Conservation (phyloP, 1,140 invertebrate genomes). For the Drosophila sp. region DNA sequence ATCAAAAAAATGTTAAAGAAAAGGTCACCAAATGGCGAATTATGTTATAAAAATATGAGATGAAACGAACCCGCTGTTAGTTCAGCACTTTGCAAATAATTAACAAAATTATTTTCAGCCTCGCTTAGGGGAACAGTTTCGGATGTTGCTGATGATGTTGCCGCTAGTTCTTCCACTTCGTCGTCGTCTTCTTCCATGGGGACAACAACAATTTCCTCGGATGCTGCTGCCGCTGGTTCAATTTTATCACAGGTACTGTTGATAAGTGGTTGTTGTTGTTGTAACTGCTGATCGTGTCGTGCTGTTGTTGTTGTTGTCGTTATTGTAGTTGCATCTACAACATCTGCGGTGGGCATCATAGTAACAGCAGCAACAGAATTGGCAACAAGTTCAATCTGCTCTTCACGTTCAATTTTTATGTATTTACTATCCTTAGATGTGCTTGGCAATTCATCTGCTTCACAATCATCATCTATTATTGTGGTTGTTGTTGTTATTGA, state of each 20-base stretch:
- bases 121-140: slow-evolving; percentile 37
- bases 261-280: slow-evolving; percentile 63
- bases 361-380: background rate
- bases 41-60: background rate
- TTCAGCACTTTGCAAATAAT: slow-evolving; percentile 54
- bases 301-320: slow-evolving; percentile 2
- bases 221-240: slow-evolving; percentile 53
- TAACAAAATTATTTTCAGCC: slow-evolving; percentile 53
- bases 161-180: slow-evolving; percentile 17
- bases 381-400: slow-evolving; percentile 36
- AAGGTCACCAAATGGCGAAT: background rate
- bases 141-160: slow-evolving; percentile 19
- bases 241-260: slow-evolving; percentile 82
- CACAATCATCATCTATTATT: slow-evolving; percentile 31
- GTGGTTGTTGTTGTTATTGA: slow-evolving; percentile 39
- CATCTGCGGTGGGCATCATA: slow-evolving; percentile 30
- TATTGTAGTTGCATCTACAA: slow-evolving; percentile 49
- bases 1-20: background rate
- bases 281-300: slow-evolving; percentile 21
- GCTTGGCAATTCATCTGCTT: slow-evolving; percentile 52
- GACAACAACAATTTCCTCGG: slow-evolving; percentile 40
- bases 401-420: slow-evolving; percentile 47
- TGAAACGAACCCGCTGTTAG: slow-evolving; percentile 48
- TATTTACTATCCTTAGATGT: slow-evolving; percentile 67
- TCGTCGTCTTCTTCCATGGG: slow-evolving; percentile 37